These are phyloP conservation scores for Drosophila macrospina DNA, from an alignment of 2,888 invertebrate genomes.

Conservation along the genomic window DNA sequence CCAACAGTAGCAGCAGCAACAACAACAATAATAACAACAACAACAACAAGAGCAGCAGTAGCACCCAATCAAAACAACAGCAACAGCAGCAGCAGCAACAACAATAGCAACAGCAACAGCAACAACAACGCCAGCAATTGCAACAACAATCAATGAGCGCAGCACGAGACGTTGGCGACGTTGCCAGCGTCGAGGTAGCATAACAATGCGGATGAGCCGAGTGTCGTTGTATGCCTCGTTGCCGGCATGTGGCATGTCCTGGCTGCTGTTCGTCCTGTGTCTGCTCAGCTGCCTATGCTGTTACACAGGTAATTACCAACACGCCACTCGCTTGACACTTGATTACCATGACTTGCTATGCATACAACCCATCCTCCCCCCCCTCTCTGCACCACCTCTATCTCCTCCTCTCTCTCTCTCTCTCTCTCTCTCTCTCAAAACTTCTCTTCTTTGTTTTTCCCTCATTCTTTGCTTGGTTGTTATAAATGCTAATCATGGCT, in stretches of 20 bases:
- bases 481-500: constrained; percentile 7
- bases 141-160: constrained; percentile 47
- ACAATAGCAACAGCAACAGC: constrained; percentile 5
- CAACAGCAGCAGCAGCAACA: constrained; percentile 32
- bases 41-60: constrained; percentile 4
- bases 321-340: constrained; percentile 40
- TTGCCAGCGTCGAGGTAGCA: constrained; percentile 21
- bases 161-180: constrained; percentile 52
- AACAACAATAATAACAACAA: constrained; percentile 12
- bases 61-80: constrained; percentile 23
- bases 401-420: not conserved
- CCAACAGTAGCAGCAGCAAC: constrained; percentile 23
- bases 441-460: not conserved
- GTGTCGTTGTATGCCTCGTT: constrained; percentile 50
- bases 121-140: constrained; percentile 20
- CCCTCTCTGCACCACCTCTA: no score
- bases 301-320: constrained; percentile 69
- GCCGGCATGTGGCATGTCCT: constrained; percentile 63
- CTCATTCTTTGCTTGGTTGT: not conserved
- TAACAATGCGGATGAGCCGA: constrained; percentile 43
- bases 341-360: constrained; percentile 27
- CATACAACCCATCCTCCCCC: not conserved
- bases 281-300: constrained; percentile 70
- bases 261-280: constrained; percentile 68
- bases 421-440: not conserved